Percentiles rank a stretch among this genome's conserved stretches.
phyloP scores from a whole-genome alignment of 2,113 vertebrate genomes.

The Salvator merianae region DNA sequence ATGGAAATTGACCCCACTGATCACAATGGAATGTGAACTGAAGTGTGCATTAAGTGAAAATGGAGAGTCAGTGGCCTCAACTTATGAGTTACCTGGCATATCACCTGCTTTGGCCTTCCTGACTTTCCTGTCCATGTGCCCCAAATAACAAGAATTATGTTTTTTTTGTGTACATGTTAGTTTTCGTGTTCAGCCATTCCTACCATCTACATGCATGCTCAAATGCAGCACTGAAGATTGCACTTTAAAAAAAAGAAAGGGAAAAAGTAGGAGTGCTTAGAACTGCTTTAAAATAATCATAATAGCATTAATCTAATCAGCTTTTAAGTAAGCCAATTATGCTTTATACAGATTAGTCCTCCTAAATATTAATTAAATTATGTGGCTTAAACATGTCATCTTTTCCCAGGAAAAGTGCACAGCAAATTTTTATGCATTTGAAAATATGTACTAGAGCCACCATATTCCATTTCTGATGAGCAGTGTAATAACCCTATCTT shows the following conservation, averaged over 20 bases:
- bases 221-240: slow-evolving; percentile 7
- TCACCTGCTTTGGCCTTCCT: too few relatives aligned
- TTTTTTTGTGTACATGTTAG: not conserved
- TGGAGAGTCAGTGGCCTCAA: too few relatives aligned
- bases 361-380: slow-evolving; percentile 72
- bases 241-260: slow-evolving; percentile 51
- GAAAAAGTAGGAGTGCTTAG: slow-evolving; percentile 61
- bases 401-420: slow-evolving; percentile 32
- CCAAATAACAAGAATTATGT: not conserved
- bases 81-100: too few relatives aligned
- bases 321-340: slow-evolving; percentile 78
- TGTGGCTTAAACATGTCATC: slow-evolving; percentile 46
- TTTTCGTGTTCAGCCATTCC: not conserved
- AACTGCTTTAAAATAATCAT: slow-evolving; percentile 71
- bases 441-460: not conserved
- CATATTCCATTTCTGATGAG: not conserved
- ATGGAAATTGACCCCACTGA: too few relatives aligned
- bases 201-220: not conserved
- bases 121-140: too few relatives aligned
- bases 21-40: too few relatives aligned
- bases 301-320: slow-evolving; percentile 75
- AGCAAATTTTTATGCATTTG: slow-evolving; percentile 25
- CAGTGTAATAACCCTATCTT: not conserved
- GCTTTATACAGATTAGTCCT: slow-evolving; percentile 73
- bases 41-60: too few relatives aligned